A percentile compares a stretch with the other conserved stretches of the same genome.
Evolutionary conservation across 2,113 vertebrate species (phyloP).

Genomic region (Eudyptes chrysolophus): DNA sequence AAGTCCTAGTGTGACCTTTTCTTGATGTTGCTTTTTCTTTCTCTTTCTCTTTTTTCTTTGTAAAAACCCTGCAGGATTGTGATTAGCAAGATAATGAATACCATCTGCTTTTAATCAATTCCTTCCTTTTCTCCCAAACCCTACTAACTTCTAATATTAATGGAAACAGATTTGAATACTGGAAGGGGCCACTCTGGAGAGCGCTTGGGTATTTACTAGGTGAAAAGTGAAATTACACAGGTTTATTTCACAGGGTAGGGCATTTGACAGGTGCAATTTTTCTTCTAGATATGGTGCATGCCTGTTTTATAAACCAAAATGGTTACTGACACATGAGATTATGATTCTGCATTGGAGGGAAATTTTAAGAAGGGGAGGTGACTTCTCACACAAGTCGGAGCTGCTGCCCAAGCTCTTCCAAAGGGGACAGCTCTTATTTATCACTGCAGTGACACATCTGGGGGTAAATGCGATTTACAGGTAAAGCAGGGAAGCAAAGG

Average conservation of each 20-base stretch:
- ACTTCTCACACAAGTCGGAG: neutral
- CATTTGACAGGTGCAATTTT: constrained; percentile 83
- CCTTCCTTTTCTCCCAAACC: constrained; percentile 78
- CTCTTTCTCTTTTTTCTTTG: constrained; percentile 25
- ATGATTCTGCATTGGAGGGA: constrained; percentile 50
- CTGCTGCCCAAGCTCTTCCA: neutral
- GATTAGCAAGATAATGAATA: constrained; percentile 81
- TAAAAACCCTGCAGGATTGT: constrained; percentile 63
- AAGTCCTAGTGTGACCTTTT: constrained; percentile 68
- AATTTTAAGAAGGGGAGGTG: neutral
- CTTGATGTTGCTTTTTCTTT: constrained; percentile 58
- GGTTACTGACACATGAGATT: constrained; percentile 63
- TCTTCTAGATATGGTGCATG: constrained; percentile 76
- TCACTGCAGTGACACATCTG: neutral
- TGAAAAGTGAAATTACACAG: constrained; percentile 81
- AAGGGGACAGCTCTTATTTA: neutral
- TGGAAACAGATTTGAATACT: constrained; percentile 79
- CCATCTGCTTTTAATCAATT: constrained; percentile 80
- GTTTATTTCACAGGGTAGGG: constrained; percentile 73
- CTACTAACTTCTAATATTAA: constrained; percentile 80
- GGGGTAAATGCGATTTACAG: neutral
- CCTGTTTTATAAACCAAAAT: constrained; percentile 77
- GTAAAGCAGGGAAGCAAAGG: neutral
- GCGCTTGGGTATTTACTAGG: constrained; percentile 80
- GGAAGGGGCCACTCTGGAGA: constrained; percentile 75